Conservation (phyloP, 2,888 invertebrate genomes). For the Lycophotia porphyrea region DNA sequence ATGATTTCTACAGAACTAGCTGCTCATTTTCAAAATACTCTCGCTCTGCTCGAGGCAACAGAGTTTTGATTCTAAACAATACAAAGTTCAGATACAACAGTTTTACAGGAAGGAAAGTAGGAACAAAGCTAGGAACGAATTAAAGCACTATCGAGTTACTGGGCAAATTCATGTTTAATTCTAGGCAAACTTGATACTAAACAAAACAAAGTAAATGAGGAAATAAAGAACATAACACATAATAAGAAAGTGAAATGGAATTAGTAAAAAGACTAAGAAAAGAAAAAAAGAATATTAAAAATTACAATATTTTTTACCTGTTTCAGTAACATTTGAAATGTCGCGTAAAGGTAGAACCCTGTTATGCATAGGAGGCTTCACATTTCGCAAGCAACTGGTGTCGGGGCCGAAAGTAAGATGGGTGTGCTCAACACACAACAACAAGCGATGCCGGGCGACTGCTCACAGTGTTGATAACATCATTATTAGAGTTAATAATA, state of each 20-base stretch:
- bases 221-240: too few species aligned
- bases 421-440: conserved; percentile 72
- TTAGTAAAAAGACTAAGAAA: too few species aligned
- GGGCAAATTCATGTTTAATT: too few species aligned
- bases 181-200: too few species aligned
- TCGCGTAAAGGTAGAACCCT: conserved; percentile 68
- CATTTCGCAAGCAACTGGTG: conserved; percentile 64
- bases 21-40: conserved; percentile 47
- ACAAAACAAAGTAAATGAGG: too few species aligned
- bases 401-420: conserved; percentile 66
- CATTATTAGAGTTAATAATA: conserved; percentile 64
- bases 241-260: too few species aligned
- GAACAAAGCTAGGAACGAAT: conserved; percentile 18
- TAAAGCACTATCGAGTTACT: not conserved
- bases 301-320: not conserved
- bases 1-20: conserved; percentile 34
- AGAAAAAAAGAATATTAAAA: too few species aligned
- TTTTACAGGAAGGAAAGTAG: conserved; percentile 50
- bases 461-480: conserved; percentile 62
- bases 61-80: conserved; percentile 55
- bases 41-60: conserved; percentile 59
- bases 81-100: conserved; percentile 63
- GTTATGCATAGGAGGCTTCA: conserved; percentile 65
- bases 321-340: conserved; percentile 65
- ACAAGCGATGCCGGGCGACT: conserved; percentile 64